These are phyloP conservation scores for Ctena decussata DNA, from an alignment of 2,888 invertebrate species.

Conservation along the genomic window DNA sequence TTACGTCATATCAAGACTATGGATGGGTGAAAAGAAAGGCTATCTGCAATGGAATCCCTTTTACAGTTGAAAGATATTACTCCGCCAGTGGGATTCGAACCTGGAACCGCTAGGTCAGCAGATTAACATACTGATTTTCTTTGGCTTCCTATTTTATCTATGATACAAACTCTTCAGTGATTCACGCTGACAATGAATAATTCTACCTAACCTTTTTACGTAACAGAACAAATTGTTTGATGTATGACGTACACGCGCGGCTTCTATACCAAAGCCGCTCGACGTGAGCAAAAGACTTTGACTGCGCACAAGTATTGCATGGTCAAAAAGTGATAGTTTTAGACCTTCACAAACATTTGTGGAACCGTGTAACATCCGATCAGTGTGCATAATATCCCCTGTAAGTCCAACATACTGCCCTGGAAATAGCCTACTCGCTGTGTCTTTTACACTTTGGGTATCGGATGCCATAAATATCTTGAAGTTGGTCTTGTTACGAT, in stretches of 20 bases:
- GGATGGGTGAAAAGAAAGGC: too few relatives aligned
- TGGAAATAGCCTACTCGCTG: background rate
- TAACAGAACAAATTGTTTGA: background rate
- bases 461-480: background rate
- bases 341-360: background rate
- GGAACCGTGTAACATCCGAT: background rate
- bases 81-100: too few relatives aligned
- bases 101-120: too few relatives aligned
- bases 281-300: background rate
- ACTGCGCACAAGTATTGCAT: background rate
- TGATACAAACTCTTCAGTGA: background rate
- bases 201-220: background rate
- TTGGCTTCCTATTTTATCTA: too few relatives aligned
- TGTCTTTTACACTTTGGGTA: background rate
- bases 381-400: background rate
- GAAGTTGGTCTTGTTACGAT: background rate
- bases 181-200: background rate
- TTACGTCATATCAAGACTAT: too few relatives aligned
- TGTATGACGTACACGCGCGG: background rate
- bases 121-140: too few relatives aligned
- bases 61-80: too few relatives aligned
- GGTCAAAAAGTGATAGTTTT: background rate
- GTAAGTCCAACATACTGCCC: background rate
- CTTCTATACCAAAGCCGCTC: background rate
- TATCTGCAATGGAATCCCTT: too few relatives aligned